Base-by-base conservation (phyloP, 2,888 invertebrate species). In the Phanerotoma sp. region DNA sequence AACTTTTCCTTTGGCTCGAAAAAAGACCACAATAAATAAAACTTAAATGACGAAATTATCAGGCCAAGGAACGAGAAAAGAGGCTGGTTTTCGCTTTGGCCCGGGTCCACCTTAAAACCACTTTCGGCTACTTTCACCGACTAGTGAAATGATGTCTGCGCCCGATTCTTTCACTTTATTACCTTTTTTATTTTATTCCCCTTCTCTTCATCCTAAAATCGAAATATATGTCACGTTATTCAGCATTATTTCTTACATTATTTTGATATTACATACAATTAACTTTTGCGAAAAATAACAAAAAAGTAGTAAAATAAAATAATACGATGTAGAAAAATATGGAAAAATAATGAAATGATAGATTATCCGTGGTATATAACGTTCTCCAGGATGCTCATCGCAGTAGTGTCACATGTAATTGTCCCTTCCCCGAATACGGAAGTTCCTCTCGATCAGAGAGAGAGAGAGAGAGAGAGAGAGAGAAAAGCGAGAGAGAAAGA, bases 51-150 rank as follows among this genome's bases (percentile, higher is more conserved):
- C 20, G 30, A 13, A 22, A 41, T 33, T 15, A 40, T 42, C 16
- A 46, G 38, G 32, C 38, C 18, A 37, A 11, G 33, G 25, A 16
- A 22, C 3, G 20, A 46, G 30, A 21, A 35, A 37, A 41, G 50
- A 37, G 21, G 21, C 37, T 32, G 18, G 44, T 54, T 54, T 45
- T 50, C 32, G 49, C 38, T 37, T 50, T 54, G 38, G 50, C 54
- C 44, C 42, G 46, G 38, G 38, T 38, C 38, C 42, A 52, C 51
- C 41, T 54, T 28, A 20, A 42, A 71, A 69, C 67, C 65, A 70
- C 72, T 73, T 72, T 73, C 71, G 73, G 72, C 63, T 51, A 65
- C 68, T 68, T 67, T 67, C 68, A 65, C 67, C 65, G 60, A 52
- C 62, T 59, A 62, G 66, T 65, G 65, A 66, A 68, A 66, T n/a